These are phyloP conservation scores for Dromaius novaehollandiae DNA, from an alignment of 2,113 vertebrate species.

Conservation along the genomic window DNA sequence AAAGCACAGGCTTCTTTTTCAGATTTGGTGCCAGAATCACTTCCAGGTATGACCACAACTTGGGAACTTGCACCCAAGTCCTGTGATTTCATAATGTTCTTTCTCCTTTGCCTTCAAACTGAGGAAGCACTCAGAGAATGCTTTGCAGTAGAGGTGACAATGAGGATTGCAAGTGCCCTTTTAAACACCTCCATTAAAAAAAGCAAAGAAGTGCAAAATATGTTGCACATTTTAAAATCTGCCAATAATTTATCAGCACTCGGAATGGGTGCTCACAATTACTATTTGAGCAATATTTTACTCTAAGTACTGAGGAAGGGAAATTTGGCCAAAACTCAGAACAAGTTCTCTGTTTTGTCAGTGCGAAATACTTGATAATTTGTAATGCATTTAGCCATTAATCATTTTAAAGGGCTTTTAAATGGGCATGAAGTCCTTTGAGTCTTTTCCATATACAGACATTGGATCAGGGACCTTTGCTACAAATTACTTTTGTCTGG, in stretches of 20 bases:
- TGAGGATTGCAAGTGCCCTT: not conserved
- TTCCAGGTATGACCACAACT: slow-evolving; percentile 19
- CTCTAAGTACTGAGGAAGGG: not conserved
- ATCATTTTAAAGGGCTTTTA: slow-evolving; percentile 72
- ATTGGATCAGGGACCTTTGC: slow-evolving; percentile 68
- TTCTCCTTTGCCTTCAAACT: not conserved
- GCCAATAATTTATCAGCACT: not conserved
- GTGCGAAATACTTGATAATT: slow-evolving; percentile 70
- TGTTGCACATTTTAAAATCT: not conserved
- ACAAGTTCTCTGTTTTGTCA: slow-evolving; percentile 47
- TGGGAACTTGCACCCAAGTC: not conserved
- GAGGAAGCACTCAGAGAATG: not conserved
- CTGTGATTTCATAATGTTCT: slow-evolving; percentile 10
- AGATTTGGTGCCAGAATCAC: not conserved
- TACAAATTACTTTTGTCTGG: slow-evolving; percentile 80
- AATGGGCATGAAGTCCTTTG: slow-evolving; percentile 69
- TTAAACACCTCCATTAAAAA: not conserved
- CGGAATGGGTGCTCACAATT: not conserved
- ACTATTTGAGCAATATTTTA: slow-evolving; percentile 6
- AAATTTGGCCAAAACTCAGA: slow-evolving; percentile 32
- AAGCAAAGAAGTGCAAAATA: not conserved
- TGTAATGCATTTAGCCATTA: slow-evolving; percentile 70
- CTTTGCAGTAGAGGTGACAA: not conserved
- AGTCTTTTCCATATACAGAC: slow-evolving; percentile 64
- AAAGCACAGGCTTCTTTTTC: slow-evolving; percentile 34